These are phyloP conservation scores for Serinus canaria DNA, from an alignment of 2,113 vertebrate genomes.

Conservation along the genomic window DNA sequence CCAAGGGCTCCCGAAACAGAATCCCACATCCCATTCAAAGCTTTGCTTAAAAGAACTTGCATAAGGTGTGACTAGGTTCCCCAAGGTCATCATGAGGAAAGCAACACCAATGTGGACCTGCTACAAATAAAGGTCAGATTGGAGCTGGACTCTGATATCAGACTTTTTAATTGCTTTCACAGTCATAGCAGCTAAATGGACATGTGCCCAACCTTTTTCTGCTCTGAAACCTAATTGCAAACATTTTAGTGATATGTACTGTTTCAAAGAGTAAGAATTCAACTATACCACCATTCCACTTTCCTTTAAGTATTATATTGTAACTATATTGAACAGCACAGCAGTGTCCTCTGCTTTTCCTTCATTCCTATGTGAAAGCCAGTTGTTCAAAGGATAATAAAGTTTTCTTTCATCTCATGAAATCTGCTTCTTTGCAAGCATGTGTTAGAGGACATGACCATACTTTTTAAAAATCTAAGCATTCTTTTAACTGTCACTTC, in stretches of 20 bases:
- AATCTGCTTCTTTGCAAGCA: neutral
- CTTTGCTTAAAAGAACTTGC: neutral
- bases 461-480: neutral
- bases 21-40: fast-evolving
- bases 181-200: neutral
- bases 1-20: neutral
- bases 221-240: neutral
- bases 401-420: neutral
- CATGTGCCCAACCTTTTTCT: neutral
- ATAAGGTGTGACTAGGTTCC: neutral
- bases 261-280: neutral
- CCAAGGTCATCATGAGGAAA: neutral
- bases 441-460: neutral
- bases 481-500: neutral
- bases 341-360: neutral
- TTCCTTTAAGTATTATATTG: neutral
- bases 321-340: neutral
- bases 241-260: neutral
- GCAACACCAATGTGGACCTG: neutral
- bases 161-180: neutral
- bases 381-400: neutral
- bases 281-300: neutral
- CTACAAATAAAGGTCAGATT: neutral
- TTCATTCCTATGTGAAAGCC: neutral
- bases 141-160: neutral